Conservation (phyloP, 2,113 vertebrate species). For the Centrocercus urophasianus region DNA sequence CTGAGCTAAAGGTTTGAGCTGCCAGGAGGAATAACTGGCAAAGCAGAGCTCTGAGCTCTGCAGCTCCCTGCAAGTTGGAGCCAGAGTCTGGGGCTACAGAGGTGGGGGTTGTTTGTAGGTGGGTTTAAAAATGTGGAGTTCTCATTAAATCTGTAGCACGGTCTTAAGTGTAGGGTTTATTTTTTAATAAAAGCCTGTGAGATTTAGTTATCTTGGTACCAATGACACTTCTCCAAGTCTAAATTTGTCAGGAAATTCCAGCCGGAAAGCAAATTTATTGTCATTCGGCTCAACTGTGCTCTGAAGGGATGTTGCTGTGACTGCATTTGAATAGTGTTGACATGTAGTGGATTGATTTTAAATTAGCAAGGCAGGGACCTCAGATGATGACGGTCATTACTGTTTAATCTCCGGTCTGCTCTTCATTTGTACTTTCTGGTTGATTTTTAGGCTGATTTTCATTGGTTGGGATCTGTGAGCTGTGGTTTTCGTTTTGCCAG, state of each 20-base stretch:
- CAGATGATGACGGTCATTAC: neutral
- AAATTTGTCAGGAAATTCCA: neutral
- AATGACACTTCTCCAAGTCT: neutral
- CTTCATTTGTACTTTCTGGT: conserved; percentile 4
- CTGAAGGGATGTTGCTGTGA: neutral
- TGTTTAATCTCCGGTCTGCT: conserved; percentile 3
- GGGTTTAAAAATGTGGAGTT: neutral
- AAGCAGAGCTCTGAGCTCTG: conserved; percentile 1
- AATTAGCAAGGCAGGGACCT: neutral
- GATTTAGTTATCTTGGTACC: neutral
- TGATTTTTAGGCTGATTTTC: neutral
- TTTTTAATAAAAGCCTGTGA: neutral
- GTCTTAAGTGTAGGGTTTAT: neutral
- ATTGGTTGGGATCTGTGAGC: neutral
- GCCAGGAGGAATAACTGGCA: conserved; percentile 50
- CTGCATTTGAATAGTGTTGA: neutral
- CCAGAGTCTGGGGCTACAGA: neutral
- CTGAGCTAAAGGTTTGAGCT: conserved; percentile 34
- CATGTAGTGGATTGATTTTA: neutral
- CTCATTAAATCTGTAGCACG: neutral
- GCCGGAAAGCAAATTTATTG: conserved; percentile 7
- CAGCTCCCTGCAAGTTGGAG: neutral
- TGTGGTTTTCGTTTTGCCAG: neutral
- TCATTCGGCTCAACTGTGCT: neutral
- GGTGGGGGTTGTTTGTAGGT: conserved; percentile 27